Conservation (phyloP, 2,797 vertebrate species). For the Urocyon cinereoargenteus region DNA sequence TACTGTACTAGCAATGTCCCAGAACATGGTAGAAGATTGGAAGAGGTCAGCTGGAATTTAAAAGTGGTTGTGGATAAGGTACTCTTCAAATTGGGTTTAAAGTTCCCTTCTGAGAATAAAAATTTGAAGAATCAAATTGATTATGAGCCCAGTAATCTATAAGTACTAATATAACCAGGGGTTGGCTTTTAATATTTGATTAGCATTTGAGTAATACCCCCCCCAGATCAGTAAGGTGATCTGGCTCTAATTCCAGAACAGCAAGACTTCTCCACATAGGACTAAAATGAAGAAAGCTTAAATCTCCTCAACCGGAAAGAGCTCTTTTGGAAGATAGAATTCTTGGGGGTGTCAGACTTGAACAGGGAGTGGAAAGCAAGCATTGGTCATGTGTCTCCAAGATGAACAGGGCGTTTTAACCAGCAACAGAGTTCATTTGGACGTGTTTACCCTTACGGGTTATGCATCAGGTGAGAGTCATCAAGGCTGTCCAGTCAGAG, state of each 20-base stretch:
- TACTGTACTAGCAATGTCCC: not conserved
- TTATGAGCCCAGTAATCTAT: not conserved
- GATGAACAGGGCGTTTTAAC: not conserved
- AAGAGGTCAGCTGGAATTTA: not conserved
- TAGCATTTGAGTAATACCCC: not conserved
- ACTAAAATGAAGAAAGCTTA: constrained; percentile 35
- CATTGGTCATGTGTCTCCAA: not conserved
- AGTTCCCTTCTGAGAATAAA: constrained; percentile 44
- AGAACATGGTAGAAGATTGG: not conserved
- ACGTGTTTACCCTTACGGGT: not conserved
- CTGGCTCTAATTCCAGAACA: constrained; percentile 42
- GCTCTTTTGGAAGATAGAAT: not conserved
- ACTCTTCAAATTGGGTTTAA: not conserved
- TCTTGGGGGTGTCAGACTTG: not conserved
- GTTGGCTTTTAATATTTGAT: constrained; percentile 45
- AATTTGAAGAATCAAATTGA: constrained; percentile 5
- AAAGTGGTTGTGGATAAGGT: not conserved
- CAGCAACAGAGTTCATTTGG: not conserved
- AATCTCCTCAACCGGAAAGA: not conserved
- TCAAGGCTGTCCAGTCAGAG: not conserved
- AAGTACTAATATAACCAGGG: not conserved
- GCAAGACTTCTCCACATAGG: not conserved
- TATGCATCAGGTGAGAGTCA: not conserved
- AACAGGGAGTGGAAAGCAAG: not conserved
- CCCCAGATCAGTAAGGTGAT: too few species aligned